Evolutionary conservation across 2,113 vertebrate species (phyloP).

Genomic region (Phasianus colchicus): DNA sequence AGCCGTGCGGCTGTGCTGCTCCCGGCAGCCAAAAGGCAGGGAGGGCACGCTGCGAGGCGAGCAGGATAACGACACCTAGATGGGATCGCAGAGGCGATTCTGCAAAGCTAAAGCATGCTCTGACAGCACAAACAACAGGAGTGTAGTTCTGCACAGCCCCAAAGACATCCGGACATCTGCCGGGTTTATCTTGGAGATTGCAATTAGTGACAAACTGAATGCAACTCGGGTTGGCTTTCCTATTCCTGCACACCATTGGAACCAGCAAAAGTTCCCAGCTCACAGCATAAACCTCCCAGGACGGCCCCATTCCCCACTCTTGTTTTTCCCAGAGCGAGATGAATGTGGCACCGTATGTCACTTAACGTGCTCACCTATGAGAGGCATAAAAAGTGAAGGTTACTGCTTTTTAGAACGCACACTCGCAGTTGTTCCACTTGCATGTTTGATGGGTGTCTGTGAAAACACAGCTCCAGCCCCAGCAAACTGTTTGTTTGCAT

Average conservation of each 20-base stretch:
- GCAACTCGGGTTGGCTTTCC: slow-evolving; percentile 26
- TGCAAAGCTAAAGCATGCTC: neutral
- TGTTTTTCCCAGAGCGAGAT: slow-evolving; percentile 19
- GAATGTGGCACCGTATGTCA: neutral
- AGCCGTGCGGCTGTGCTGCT: neutral
- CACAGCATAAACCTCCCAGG: neutral
- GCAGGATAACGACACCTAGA: slow-evolving; percentile 7
- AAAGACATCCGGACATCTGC: neutral
- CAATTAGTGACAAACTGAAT: slow-evolving; percentile 42
- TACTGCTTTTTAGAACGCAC: neutral
- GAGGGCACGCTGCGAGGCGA: neutral
- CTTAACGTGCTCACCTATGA: neutral
- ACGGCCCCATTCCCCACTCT: slow-evolving; percentile 17
- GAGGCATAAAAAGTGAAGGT: neutral
- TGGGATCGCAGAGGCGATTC: neutral
- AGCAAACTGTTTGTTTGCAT: slow-evolving; percentile 15
- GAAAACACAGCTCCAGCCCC: slow-evolving; percentile 5
- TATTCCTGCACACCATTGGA: slow-evolving; percentile 9
- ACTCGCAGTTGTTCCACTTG: neutral
- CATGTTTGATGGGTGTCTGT: neutral
- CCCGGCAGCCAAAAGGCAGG: neutral
- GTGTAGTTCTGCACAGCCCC: fast-evolving
- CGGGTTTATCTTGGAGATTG: neutral
- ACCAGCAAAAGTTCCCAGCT: slow-evolving; percentile 61
- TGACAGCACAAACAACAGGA: neutral